These are phyloP conservation scores for Onchidella celtica DNA, from an alignment of 2,888 invertebrate genomes.

Conservation along the genomic window DNA sequence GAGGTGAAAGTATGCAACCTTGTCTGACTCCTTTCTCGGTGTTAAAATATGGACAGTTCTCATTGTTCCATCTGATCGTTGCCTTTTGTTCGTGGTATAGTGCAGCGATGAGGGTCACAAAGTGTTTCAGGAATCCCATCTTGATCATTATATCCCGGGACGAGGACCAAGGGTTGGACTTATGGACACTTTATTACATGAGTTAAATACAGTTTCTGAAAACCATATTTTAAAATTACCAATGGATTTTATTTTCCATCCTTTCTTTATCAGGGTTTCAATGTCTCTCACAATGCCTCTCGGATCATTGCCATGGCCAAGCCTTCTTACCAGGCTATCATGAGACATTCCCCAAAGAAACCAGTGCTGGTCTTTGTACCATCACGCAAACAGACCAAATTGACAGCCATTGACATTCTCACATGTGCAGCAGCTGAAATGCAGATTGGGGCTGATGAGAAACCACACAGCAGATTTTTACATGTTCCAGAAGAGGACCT, in stretches of 20 bases:
- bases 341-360: conserved; percentile 82
- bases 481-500: conserved; percentile 90
- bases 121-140: too few relatives aligned
- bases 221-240: not conserved
- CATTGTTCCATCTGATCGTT: too few relatives aligned
- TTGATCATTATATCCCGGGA: too few relatives aligned
- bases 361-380: conserved; percentile 80
- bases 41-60: too few relatives aligned
- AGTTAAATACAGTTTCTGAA: too few relatives aligned
- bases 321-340: conserved; percentile 95
- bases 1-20: too few relatives aligned
- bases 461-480: conserved; percentile 92
- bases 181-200: too few relatives aligned
- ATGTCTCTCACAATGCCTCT: conserved; percentile 98
- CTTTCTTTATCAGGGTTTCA: conserved; percentile 88
- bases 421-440: conserved; percentile 96
- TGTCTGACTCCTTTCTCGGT: too few relatives aligned
- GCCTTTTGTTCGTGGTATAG: too few relatives aligned
- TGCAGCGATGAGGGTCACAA: too few relatives aligned
- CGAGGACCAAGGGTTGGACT: too few relatives aligned
- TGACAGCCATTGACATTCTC: conserved; percentile 97
- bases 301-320: conserved; percentile 98
- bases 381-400: conserved; percentile 92
- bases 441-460: conserved; percentile 89
- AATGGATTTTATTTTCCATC: not conserved